Percentiles rank a stretch among this genome's conserved stretches.
Evolutionary conservation across 2,113 vertebrate species (phyloP).

Genomic region (Tragelaphus buxtoni): DNA sequence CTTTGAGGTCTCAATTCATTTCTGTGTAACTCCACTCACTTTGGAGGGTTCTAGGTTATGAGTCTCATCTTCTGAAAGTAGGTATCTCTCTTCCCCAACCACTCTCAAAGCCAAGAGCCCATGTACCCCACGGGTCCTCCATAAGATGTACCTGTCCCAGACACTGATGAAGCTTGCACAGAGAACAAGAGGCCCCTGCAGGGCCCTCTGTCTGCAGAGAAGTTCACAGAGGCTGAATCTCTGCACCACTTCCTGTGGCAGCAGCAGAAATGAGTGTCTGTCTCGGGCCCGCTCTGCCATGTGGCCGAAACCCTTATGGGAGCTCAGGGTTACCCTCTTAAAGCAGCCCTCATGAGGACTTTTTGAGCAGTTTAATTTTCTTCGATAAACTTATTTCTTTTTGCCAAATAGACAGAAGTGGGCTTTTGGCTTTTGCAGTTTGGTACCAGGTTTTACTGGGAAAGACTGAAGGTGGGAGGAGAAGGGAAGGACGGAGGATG

Average conservation of each 20-base stretch:
- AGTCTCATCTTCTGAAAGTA: neutral
- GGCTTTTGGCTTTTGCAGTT: neutral
- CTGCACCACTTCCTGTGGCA: rapidly evolving
- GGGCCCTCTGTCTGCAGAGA: neutral
- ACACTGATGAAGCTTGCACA: neutral
- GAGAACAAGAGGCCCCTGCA: rapidly evolving
- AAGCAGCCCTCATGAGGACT: rapidly evolving
- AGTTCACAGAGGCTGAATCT: rapidly evolving
- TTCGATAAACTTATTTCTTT: neutral
- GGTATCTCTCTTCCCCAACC: neutral
- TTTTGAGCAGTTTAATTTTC: neutral
- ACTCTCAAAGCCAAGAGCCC: rapidly evolving
- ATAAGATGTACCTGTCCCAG: rapidly evolving
- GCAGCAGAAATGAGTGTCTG: neutral
- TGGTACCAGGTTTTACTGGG: neutral
- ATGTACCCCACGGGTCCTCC: rapidly evolving
- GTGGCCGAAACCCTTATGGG: rapidly evolving
- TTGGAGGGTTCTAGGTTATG: rapidly evolving
- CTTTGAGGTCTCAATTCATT: rapidly evolving
- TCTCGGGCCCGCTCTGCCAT: rapidly evolving
- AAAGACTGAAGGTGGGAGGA: too few relatives aligned
- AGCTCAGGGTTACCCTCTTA: neutral
- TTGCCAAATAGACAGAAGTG: neutral
- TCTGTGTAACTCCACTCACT: neutral
- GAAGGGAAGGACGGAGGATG: too few relatives aligned